Percentiles rank a stretch among this genome's conserved stretches.
These are phyloP conservation scores for Amphipoea lucens DNA, from an alignment of 2,888 invertebrate species.

Conservation along the genomic window DNA sequence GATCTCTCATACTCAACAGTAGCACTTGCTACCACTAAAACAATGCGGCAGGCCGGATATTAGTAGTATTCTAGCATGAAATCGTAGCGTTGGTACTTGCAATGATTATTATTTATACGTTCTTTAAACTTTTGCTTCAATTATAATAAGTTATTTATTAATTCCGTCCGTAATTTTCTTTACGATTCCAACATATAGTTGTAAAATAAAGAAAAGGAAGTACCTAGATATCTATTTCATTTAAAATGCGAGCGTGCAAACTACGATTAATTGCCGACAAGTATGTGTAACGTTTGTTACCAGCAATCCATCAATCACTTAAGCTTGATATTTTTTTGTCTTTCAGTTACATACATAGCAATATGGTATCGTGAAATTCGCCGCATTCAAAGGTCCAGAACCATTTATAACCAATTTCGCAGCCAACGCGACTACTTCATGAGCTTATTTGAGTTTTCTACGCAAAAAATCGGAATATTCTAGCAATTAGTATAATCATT, in stretches of 20 bases:
- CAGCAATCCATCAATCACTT: conserved; percentile 35
- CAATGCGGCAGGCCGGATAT: neutral
- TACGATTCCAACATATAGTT: neutral
- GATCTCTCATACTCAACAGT: no score
- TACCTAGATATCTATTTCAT: conserved; percentile 11
- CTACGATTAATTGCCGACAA: conserved; percentile 33
- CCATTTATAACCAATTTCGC: neutral
- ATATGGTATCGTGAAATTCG: conserved; percentile 7
- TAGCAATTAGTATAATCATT: neutral
- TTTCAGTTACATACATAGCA: neutral
- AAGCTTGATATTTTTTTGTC: conserved; percentile 17
- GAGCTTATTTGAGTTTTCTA: neutral
- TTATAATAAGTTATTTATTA: neutral
- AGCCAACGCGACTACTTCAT: neutral
- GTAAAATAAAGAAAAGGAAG: conserved; percentile 33
- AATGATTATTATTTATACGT: conserved; percentile 5
- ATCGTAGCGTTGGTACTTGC: neutral
- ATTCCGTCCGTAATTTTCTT: neutral
- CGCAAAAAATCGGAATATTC: neutral
- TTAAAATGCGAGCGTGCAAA: conserved; percentile 17
- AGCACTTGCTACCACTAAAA: neutral
- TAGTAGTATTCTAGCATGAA: neutral
- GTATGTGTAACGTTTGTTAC: conserved; percentile 46
- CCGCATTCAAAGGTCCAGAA: neutral
- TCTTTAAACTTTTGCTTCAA: conserved; percentile 1